phyloP scores from a whole-genome alignment of 2,888 invertebrate species.

The Ctena decussata region DNA sequence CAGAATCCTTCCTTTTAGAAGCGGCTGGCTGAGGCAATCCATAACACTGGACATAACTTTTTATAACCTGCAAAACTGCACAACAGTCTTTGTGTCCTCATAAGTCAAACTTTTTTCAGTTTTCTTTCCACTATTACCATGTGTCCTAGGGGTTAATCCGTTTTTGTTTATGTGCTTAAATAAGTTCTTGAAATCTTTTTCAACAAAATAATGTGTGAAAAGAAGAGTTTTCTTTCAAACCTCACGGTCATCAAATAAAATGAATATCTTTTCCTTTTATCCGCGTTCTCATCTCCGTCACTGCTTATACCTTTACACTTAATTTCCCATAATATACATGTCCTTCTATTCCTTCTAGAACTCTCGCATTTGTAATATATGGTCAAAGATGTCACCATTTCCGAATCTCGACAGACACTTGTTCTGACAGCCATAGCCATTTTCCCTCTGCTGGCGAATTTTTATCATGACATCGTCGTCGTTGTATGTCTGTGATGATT shows the following conservation, averaged over 20 bases:
- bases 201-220: neutral
- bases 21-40: conserved; percentile 15
- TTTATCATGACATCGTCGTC: neutral
- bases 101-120: conserved; percentile 16
- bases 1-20: neutral
- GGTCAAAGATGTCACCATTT: neutral
- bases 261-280: neutral
- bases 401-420: neutral
- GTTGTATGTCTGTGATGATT: neutral
- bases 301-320: neutral
- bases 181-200: neutral
- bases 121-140: neutral
- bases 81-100: neutral
- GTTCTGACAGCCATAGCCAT: neutral
- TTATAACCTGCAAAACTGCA: conserved; percentile 17
- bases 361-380: neutral
- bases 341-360: neutral
- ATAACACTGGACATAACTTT: conserved; percentile 13
- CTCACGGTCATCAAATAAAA: neutral
- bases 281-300: neutral
- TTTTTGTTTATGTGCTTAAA: neutral
- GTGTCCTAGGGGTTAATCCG: neutral
- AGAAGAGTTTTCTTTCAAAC: neutral
- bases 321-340: neutral
- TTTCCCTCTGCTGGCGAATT: neutral